phyloP scores from a whole-genome alignment of 2,113 vertebrate species.

The Carassius auratus region DNA sequence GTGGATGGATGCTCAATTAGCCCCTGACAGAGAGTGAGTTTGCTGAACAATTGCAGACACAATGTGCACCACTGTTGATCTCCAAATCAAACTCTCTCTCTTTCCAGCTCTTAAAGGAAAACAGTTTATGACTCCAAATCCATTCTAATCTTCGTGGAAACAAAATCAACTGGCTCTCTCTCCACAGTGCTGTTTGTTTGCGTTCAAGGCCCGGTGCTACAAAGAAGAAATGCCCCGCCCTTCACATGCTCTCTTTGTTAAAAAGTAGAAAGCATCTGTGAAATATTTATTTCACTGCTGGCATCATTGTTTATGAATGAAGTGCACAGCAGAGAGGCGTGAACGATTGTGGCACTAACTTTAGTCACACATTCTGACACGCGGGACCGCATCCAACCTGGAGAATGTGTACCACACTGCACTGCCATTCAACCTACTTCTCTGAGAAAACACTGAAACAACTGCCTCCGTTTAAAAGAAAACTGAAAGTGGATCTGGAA shows the following conservation, averaged over 20 bases:
- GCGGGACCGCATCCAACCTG: slow-evolving; percentile 47
- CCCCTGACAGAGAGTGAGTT: slow-evolving; percentile 46
- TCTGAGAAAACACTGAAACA: neutral
- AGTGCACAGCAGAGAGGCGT: slow-evolving; percentile 45
- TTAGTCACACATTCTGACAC: slow-evolving; percentile 58
- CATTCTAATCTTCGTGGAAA: slow-evolving; percentile 74
- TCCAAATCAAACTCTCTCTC: slow-evolving; percentile 60
- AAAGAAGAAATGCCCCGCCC: slow-evolving; percentile 4
- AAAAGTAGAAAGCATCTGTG: slow-evolving; percentile 44
- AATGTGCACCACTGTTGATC: slow-evolving; percentile 60
- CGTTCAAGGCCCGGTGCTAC: slow-evolving; percentile 48
- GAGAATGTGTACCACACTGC: slow-evolving; percentile 48
- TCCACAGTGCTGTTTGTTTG: slow-evolving; percentile 68
- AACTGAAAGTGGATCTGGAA: neutral
- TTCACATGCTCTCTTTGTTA: slow-evolving; percentile 41
- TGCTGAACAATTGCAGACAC: slow-evolving; percentile 50
- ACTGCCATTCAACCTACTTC: neutral
- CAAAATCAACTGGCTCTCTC: slow-evolving; percentile 66
- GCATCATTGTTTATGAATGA: slow-evolving; percentile 65
- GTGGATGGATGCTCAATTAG: slow-evolving; percentile 53
- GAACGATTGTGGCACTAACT: slow-evolving; percentile 56
- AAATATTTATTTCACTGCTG: slow-evolving; percentile 55
- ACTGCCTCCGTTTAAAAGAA: neutral
- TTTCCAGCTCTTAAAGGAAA: slow-evolving; percentile 49
- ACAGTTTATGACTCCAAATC: slow-evolving; percentile 69